These are phyloP conservation scores for Drosophila suboccidentalis DNA, from an alignment of 2,888 invertebrate genomes.

Conservation along the genomic window DNA sequence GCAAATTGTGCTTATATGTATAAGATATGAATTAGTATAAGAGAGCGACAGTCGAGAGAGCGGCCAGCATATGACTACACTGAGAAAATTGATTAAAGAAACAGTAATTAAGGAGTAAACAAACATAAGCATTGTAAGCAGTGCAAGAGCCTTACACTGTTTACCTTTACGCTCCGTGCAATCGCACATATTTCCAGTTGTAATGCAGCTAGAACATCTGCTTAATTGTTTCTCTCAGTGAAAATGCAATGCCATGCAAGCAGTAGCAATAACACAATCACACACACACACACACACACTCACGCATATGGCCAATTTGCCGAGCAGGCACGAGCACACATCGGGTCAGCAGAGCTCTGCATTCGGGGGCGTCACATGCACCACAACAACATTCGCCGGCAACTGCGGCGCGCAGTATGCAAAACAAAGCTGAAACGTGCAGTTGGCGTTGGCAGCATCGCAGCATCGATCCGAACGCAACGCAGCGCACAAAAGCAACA, in stretches of 20 bases:
- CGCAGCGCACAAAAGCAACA: constrained; percentile 29
- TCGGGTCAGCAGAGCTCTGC: constrained; percentile 55
- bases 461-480: constrained; percentile 31
- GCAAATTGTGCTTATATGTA: constrained; percentile 35
- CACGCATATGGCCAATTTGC: constrained; percentile 63
- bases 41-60: constrained; percentile 44
- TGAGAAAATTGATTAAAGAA: constrained; percentile 3
- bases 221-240: constrained; percentile 32
- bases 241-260: constrained; percentile 58
- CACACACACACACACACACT: constrained; percentile 23
- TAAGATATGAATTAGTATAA: constrained; percentile 43
- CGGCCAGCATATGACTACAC: constrained; percentile 35
- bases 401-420: constrained; percentile 78
- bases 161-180: neutral
- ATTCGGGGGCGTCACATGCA: constrained; percentile 60
- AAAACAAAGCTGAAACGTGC: constrained; percentile 83
- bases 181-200: neutral
- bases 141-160: neutral
- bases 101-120: neutral
- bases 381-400: constrained; percentile 74
- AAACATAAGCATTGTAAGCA: neutral
- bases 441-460: constrained; percentile 61
- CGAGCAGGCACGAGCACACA: constrained; percentile 58
- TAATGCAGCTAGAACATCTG: neutral
- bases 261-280: constrained; percentile 23